Base-by-base conservation (phyloP, 1,140 invertebrate genomes). In the Drosophila ambigua region DNA sequence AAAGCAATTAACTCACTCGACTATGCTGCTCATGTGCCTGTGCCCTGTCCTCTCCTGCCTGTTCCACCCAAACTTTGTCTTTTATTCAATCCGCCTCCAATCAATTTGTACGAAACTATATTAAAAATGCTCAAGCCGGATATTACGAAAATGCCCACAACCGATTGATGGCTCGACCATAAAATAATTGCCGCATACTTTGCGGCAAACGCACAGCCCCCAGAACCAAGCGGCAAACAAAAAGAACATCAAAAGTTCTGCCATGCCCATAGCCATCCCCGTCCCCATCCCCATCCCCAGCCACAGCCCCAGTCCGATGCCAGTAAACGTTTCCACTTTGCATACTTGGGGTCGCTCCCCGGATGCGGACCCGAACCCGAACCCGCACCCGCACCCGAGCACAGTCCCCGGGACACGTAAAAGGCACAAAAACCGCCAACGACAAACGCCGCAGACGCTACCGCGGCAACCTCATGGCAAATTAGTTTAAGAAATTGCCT, bases 51-150 rank as follows among this genome's bases (percentile, higher is more conserved):
- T 26, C 35, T 8, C 16, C 43, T 11, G 57, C 3, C 13, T 23
- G 20, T 5, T 16, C 2, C 9, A 11, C 35, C 35, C 24, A 39
- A 9, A 46, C 24, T 67, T 24, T 8, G 50, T 52, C 43, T 49
- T 58, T 20, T 39, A 9, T 53, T 64, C 28, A 16, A 39, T 39
- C 48, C 57, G 51, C 50, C 60, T 65, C 63, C 65, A 64, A 58
- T 85, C 57, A 73, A 81, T 73, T 87, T 62, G 55, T 73, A 28
- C 52, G 39, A 71, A 71, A 71, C 67, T 71, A 85, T 85, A 85
- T 87, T 82, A 53, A 78, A 39, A 68, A 88, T 85, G 74, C 53
- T 78, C 79, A 88, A 88, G 82, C 82, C 82, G 82, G 82, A 85
- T 87, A 85, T 85, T 85, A 87, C 79, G 62, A 82, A 72, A 85